Evolutionary conservation across 2,888 invertebrate species (phyloP).

Genomic region (Macaria notata): DNA sequence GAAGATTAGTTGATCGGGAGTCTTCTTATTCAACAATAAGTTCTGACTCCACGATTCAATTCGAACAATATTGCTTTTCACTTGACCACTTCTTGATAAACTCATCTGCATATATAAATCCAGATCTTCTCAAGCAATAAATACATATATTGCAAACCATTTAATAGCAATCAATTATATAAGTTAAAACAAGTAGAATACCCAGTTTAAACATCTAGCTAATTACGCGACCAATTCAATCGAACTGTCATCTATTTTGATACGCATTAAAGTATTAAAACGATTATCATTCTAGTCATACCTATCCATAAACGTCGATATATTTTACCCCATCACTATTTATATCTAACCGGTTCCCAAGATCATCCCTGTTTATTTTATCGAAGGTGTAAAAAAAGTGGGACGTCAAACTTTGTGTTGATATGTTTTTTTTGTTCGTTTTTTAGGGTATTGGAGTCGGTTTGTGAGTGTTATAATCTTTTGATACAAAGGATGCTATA

Average conservation of each 20-base stretch:
- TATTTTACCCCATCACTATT: slow-evolving; percentile 7
- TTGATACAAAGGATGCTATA: slow-evolving; percentile 3
- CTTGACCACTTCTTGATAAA: too few relatives aligned
- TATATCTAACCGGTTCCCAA: slow-evolving; percentile 5
- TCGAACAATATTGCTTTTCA: too few relatives aligned
- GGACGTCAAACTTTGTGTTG: slow-evolving; percentile 7
- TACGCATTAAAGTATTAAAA: background rate
- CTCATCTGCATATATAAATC: background rate
- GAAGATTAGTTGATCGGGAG: too few relatives aligned
- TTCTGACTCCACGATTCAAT: too few relatives aligned
- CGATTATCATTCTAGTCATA: slow-evolving; percentile 2
- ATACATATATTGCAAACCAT: background rate
- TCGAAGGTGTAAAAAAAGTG: slow-evolving; percentile 10
- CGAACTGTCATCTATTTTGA: slow-evolving; percentile 4
- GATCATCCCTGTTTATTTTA: slow-evolving; percentile 12
- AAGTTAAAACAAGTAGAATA: background rate
- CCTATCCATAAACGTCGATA: slow-evolving; percentile 1
- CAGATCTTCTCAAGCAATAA: background rate
- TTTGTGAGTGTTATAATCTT: slow-evolving; percentile 10
- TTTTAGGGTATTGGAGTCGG: background rate
- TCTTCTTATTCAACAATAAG: too few relatives aligned
- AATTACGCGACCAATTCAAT: background rate
- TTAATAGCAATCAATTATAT: background rate
- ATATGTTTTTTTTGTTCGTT: slow-evolving; percentile 4
- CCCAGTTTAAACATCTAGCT: background rate